Percentiles rank a stretch among this genome's conserved stretches.
These are phyloP conservation scores for Amphimedon queenslandica DNA, from an alignment of 37 sponge, comb jelly and placozoan genomes.

Conservation along the genomic window DNA sequence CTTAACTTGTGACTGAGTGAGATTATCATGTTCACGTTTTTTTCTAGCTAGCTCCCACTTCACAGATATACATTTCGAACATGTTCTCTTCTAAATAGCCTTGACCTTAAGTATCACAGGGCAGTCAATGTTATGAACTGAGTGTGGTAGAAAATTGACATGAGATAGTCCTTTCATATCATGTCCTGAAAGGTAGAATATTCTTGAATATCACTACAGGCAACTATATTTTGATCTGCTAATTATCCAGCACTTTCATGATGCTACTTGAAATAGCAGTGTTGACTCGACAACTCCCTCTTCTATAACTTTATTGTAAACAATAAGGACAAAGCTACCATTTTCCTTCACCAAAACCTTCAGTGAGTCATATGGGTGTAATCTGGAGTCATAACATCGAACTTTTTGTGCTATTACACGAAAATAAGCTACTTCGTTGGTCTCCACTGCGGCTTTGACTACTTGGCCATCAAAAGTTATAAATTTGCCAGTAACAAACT, in stretches of 20 bases:
- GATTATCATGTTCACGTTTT: neutral
- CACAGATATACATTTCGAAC: neutral
- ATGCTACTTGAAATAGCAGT: neutral
- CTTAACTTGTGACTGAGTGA: neutral
- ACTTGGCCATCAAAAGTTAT: too few species aligned
- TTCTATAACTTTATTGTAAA: neutral
- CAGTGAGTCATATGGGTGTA: neutral
- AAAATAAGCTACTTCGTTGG: neutral
- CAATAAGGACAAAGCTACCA: neutral
- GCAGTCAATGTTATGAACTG: constrained; percentile 1
- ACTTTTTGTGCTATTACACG: neutral
- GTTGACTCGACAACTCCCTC: neutral
- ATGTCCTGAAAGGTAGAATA: neutral
- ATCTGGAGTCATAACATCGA: neutral
- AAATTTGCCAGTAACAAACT: too few species aligned
- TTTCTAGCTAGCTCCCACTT: neutral
- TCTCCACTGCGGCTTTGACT: neutral
- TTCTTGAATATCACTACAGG: neutral
- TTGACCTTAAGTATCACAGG: neutral
- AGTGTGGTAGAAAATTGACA: neutral
- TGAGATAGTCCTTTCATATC: neutral
- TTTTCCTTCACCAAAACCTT: neutral
- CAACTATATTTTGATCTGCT: neutral
- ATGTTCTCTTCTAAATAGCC: neutral
- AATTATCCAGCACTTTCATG: neutral